phyloP scores from a whole-genome alignment of 2,888 invertebrate species.

The Machimus atricapillus region DNA sequence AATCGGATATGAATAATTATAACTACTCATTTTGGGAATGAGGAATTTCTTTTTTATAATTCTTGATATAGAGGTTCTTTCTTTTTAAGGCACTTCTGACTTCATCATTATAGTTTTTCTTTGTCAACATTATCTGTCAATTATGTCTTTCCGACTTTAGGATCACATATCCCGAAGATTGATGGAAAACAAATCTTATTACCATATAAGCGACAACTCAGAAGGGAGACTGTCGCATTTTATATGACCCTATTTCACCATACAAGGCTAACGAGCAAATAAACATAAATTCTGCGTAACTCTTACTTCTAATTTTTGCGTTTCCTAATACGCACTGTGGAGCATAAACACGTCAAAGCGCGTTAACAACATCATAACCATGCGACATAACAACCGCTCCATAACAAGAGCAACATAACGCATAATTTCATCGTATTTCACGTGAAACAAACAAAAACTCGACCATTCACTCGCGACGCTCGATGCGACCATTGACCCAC shows the following conservation, averaged over 20 bases:
- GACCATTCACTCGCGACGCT: neutral
- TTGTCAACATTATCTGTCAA: neutral
- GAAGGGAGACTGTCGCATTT: neutral
- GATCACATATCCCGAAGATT: neutral
- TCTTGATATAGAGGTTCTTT: neutral
- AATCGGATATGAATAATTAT: no score
- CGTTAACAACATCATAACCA: neutral
- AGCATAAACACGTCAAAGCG: neutral
- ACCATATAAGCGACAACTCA: neutral
- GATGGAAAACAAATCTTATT: neutral
- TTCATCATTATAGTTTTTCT: neutral
- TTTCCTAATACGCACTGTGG: neutral
- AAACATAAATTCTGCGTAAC: neutral
- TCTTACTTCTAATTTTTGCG: neutral
- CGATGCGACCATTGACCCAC: neutral
- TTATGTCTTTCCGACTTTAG: neutral
- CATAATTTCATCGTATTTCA: neutral
- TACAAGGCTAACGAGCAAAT: neutral
- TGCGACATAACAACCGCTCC: neutral
- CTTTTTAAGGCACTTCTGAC: neutral
- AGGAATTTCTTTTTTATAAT: neutral
- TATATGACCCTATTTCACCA: neutral
- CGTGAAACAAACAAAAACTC: neutral
- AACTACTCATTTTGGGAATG: neutral
- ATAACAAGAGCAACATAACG: neutral